A percentile compares a stretch with the other conserved stretches of the same genome.
Evolutionary conservation across 2,113 vertebrate species (phyloP).

Genomic region (Chloebia gouldiae): DNA sequence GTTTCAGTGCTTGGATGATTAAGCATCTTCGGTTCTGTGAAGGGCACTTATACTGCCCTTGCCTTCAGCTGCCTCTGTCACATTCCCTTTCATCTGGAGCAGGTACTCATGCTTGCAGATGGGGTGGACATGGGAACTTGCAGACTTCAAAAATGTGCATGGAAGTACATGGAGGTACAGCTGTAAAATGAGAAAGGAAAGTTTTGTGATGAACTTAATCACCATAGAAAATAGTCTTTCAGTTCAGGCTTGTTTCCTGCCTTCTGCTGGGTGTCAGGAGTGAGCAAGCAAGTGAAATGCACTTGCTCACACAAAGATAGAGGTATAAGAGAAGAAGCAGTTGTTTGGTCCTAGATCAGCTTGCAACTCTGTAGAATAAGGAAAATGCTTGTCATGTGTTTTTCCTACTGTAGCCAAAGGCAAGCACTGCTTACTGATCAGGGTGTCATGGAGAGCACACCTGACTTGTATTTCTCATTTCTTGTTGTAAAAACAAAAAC

Average conservation of each 20-base stretch:
- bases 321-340: neutral
- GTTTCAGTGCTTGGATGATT: neutral
- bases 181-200: neutral
- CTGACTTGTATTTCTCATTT: neutral
- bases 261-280: neutral
- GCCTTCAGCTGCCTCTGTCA: neutral
- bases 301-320: neutral
- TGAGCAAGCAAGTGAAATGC: neutral
- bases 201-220: neutral
- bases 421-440: neutral
- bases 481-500: neutral
- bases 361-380: neutral
- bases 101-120: neutral
- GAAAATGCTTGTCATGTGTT: neutral
- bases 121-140: neutral
- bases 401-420: neutral
- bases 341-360: neutral
- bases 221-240: neutral
- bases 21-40: neutral
- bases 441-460: neutral
- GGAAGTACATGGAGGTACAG: neutral
- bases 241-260: neutral
- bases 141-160: neutral
- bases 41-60: neutral
- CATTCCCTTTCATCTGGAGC: neutral